Evolutionary conservation across 1,140 invertebrate species (phyloP).

Genomic region (Leptinotarsa texana): DNA sequence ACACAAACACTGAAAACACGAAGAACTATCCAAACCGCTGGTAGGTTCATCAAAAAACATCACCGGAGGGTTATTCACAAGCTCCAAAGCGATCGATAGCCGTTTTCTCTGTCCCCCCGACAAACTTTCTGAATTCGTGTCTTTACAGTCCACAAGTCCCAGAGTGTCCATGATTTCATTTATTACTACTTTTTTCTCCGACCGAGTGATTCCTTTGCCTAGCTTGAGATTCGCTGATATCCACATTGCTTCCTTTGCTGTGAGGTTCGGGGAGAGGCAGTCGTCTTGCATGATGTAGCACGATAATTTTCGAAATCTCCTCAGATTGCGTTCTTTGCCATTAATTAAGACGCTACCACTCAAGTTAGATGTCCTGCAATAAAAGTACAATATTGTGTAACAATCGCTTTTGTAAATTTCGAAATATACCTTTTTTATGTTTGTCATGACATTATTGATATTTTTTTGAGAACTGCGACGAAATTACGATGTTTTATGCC

Average conservation of each 20-base stretch:
- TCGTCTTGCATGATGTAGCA: slow-evolving; percentile 98
- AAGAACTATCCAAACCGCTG: slow-evolving; percentile 91
- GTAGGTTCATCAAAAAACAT: slow-evolving; percentile 98
- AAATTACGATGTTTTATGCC: too few relatives aligned
- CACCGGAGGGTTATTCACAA: slow-evolving; percentile 90
- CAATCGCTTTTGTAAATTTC: too few relatives aligned
- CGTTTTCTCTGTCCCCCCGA: slow-evolving; percentile 93
- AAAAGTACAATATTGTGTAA: too few relatives aligned
- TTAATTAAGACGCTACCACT: slow-evolving; percentile 81
- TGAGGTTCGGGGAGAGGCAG: slow-evolving; percentile 83
- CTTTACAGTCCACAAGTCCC: slow-evolving; percentile 70
- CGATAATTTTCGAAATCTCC: slow-evolving; percentile 87
- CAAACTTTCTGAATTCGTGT: slow-evolving; percentile 78
- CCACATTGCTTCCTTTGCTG: slow-evolving; percentile 86
- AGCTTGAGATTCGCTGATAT: slow-evolving; percentile 91
- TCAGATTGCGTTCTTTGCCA: slow-evolving; percentile 80
- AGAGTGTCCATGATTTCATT: slow-evolving; percentile 79
- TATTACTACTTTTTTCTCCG: slow-evolving; percentile 78
- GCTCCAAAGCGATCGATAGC: slow-evolving; percentile 84
- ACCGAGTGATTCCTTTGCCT: slow-evolving; percentile 74
- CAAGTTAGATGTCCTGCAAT: slow-evolving; percentile 70
- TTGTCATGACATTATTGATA: too few relatives aligned
- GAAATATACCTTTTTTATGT: too few relatives aligned
- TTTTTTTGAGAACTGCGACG: too few relatives aligned
- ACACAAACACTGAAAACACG: slow-evolving; percentile 88